phyloP scores from a whole-genome alignment of 1,140 invertebrate species.

The Hirudo medicinalis region DNA sequence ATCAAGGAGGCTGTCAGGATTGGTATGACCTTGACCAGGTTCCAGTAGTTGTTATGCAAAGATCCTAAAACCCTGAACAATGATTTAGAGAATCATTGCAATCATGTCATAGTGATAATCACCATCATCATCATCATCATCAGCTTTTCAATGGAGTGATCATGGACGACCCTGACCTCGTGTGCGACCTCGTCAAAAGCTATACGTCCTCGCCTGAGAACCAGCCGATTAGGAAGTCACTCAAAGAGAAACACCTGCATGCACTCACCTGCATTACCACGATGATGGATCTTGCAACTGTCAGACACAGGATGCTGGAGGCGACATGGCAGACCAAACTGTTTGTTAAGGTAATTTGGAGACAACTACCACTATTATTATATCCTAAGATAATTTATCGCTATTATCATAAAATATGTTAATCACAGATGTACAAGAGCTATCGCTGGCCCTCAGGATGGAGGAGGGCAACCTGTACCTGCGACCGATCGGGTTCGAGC shows the following conservation, averaged over 20 bases:
- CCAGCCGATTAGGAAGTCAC: slow-evolving; percentile 26
- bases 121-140: background rate
- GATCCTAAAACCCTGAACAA: no score
- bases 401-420: background rate
- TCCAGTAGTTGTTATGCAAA: no score
- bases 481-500: slow-evolving; percentile 8
- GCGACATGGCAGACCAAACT: slow-evolving; percentile 36
- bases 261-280: slow-evolving; percentile 29
- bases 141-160: slow-evolving; percentile 37
- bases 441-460: slow-evolving; percentile 35
- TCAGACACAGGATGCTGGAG: slow-evolving; percentile 31
- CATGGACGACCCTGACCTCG: slow-evolving; percentile 37
- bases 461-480: slow-evolving; percentile 39
- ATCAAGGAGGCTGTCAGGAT: no score
- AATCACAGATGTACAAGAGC: slow-evolving; percentile 34
- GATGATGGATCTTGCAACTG: slow-evolving; percentile 29
- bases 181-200: slow-evolving; percentile 32
- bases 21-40: no score
- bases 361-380: background rate
- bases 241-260: slow-evolving; percentile 32
- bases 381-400: no score
- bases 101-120: background rate
- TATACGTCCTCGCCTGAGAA: slow-evolving; percentile 27
- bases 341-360: slow-evolving; percentile 30
- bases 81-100: no score